phyloP scores from a whole-genome alignment of 2,797 vertebrate species.

The Smutsia gigantea region DNA sequence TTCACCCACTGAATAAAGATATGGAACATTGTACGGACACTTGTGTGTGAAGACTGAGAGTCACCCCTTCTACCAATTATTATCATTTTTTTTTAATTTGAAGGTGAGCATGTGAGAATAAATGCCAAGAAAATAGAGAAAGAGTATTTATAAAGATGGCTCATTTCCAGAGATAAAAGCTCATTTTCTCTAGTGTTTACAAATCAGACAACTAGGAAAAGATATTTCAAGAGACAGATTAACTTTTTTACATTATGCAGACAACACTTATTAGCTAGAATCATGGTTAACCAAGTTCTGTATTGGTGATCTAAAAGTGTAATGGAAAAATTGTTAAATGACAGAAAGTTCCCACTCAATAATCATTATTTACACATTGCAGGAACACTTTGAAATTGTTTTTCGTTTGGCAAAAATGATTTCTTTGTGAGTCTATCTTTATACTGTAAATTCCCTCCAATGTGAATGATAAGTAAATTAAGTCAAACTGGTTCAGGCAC shows the following conservation, averaged over 20 bases:
- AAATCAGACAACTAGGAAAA: background rate
- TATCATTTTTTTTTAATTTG: background rate
- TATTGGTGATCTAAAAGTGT: background rate
- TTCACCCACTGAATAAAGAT: background rate
- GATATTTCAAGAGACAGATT: background rate
- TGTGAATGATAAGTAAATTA: conserved; percentile 53
- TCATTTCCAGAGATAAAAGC: background rate
- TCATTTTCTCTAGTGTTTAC: background rate
- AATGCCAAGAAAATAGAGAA: background rate
- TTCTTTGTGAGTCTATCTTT: background rate
- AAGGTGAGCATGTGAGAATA: background rate
- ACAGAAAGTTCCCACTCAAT: background rate
- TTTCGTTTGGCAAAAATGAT: background rate
- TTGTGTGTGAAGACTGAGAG: background rate
- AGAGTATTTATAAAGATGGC: background rate
- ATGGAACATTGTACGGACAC: background rate
- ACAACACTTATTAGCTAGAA: background rate
- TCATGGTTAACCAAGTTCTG: background rate
- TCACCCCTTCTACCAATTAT: background rate
- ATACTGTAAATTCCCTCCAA: conserved; percentile 27
- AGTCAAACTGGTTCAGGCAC: conserved; percentile 25
- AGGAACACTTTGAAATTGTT: conserved; percentile 4
- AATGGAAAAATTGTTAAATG: background rate
- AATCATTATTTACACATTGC: conserved; percentile 15
- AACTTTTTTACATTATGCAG: background rate